Base-by-base conservation (phyloP, 92 coral and sea anemone species). In the Meandrina meandrites region DNA sequence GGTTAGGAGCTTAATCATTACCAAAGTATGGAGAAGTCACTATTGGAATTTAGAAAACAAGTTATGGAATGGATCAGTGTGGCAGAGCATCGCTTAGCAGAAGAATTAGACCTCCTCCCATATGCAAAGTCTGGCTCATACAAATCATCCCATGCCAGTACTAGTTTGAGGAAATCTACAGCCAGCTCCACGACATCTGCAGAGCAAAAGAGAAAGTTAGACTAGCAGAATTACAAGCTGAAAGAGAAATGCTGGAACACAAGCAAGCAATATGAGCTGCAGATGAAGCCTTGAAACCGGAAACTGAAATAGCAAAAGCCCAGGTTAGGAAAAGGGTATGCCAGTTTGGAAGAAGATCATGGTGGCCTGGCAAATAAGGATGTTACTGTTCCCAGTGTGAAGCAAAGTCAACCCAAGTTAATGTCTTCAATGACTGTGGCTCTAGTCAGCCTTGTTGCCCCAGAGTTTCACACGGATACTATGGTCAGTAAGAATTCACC, bases 281-380 rank as follows among this genome's bases (percentile, higher is more conserved):
- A 17, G 62, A 56, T 56, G 62, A 56, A 56, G 62, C 62, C 4
- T 21, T 56, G 62, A 87, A 34, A 9, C 76, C 89, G 34, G 84
- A 89, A 24, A 92, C 82, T 1, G 92, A 92, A 75, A 92, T 92
- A 13, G 90, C 86, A 17, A 89, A 89, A 32, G 86, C 92, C 28
- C 54, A 79, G 79, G 94, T 92, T 1, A 86, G 90, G 62, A 86
- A 78, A 74, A 89, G 58, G 82, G 90, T 84, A 70, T n/a, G 60
- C 81, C 14, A 68, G 75, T 27, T 76, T 42, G 86, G 85, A 89
- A 35, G 83, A 79, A 45, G 80, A 21, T 0, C 68, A 17, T 18
- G 16, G 76, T 28, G 36, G 27, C 45, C 50, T 18, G 37, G 51
- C 30, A 75, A 36, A 35, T n/a, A 36, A 75, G 21, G 31, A 40